A percentile compares a stretch with the other conserved stretches of the same genome.
These are phyloP conservation scores for Incurvaria masculella DNA, from an alignment of 2,888 invertebrate species.

Conservation along the genomic window DNA sequence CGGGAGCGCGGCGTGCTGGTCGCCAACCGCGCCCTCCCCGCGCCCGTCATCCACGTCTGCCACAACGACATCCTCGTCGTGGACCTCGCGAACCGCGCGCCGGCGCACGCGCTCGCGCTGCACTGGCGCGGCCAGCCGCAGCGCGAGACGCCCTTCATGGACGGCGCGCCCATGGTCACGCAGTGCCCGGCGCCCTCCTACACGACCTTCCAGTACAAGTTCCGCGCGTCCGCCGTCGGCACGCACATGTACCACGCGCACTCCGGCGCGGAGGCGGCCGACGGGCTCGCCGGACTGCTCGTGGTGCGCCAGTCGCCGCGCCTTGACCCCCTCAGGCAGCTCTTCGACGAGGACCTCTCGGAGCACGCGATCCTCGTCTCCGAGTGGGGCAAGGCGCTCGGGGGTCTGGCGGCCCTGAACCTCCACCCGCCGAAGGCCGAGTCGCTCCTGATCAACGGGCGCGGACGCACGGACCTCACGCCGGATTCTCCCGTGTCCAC, in stretches of 20 bases:
- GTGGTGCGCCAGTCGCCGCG: slow-evolving; percentile 65
- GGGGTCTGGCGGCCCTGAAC: slow-evolving; percentile 42
- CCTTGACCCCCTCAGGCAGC: slow-evolving; percentile 54
- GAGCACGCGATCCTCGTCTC: slow-evolving; percentile 67
- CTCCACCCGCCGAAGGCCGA: slow-evolving; percentile 40
- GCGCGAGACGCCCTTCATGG: slow-evolving; percentile 70
- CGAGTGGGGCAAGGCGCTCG: slow-evolving; percentile 65
- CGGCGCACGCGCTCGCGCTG: slow-evolving; percentile 66
- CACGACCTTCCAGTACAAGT: slow-evolving; percentile 73
- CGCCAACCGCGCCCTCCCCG: slow-evolving; percentile 65
- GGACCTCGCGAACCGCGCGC: slow-evolving; percentile 70
- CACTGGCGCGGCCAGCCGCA: slow-evolving; percentile 80
- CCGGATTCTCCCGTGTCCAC: slow-evolving; percentile 36
- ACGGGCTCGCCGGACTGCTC: slow-evolving; percentile 68
- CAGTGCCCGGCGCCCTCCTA: slow-evolving; percentile 74
- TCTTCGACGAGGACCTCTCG: slow-evolving; percentile 69
- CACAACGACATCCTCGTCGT: slow-evolving; percentile 74
- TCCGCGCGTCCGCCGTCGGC: slow-evolving; percentile 66
- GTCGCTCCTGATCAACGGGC: slow-evolving; percentile 63
- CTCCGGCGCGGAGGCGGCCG: slow-evolving; percentile 64
- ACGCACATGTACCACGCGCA: slow-evolving; percentile 76
- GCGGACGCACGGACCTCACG: slow-evolving; percentile 43
- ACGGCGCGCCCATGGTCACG: slow-evolving; percentile 73
- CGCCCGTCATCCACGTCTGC: slow-evolving; percentile 63
- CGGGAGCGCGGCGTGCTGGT: slow-evolving; percentile 60